phyloP scores from a whole-genome alignment of 2,797 vertebrate genomes.

The Acanthurus leucopareius region DNA sequence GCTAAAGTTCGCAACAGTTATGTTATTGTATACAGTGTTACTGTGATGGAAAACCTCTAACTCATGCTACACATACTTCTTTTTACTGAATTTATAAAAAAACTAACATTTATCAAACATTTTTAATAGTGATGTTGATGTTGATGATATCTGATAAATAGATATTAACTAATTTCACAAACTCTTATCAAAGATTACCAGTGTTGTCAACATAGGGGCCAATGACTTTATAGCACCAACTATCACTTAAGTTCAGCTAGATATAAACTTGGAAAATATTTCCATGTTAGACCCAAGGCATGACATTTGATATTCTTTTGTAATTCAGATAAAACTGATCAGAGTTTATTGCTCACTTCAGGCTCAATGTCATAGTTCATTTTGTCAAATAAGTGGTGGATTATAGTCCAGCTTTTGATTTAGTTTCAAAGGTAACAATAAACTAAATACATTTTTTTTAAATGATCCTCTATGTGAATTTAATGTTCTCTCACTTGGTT shows the following conservation, averaged over 20 bases:
- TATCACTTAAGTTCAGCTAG: background rate
- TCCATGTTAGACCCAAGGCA: too few species aligned
- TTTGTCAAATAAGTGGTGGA: background rate
- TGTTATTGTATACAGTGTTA: background rate
- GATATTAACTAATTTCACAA: too few species aligned
- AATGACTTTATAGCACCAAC: background rate
- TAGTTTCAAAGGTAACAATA: too few species aligned
- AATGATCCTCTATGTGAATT: background rate
- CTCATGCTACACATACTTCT: too few species aligned
- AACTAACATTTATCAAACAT: too few species aligned
- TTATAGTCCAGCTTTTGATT: background rate
- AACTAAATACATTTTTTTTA: too few species aligned
- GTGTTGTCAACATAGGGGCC: background rate
- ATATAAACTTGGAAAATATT: too few species aligned
- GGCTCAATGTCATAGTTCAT: background rate
- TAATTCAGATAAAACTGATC: background rate
- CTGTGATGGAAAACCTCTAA: too few species aligned
- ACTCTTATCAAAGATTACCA: background rate
- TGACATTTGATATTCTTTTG: background rate
- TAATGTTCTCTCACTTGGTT: too few species aligned
- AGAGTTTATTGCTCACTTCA: background rate
- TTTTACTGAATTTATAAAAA: too few species aligned
- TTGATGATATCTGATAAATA: too few species aligned
- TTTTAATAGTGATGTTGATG: too few species aligned
- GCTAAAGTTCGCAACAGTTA: slow-evolving; percentile 8